Conservation (phyloP, 2,797 vertebrate species). For the Denticeps clupeoides region DNA sequence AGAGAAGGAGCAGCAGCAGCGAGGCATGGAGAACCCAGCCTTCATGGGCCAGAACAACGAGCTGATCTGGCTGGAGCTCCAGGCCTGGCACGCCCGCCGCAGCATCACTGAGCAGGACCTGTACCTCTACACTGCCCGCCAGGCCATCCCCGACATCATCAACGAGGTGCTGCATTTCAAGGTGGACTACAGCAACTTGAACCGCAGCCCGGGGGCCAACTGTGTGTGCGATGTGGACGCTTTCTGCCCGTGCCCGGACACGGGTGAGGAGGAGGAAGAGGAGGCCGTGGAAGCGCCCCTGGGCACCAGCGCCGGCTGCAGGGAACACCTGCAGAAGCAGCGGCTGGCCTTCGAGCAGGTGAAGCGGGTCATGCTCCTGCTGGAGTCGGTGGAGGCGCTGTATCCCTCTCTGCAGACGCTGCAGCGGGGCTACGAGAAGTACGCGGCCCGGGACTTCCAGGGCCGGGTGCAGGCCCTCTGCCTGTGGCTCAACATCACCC, state of each 20-base stretch:
- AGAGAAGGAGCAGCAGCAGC: constrained; percentile 83
- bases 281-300: constrained; percentile 53
- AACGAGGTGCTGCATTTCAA: constrained; percentile 92
- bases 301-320: constrained; percentile 59
- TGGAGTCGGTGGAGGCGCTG: constrained; percentile 94
- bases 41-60: constrained; percentile 91
- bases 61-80: constrained; percentile 94
- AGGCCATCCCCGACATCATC: constrained; percentile 94
- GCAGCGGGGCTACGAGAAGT: constrained; percentile 93
- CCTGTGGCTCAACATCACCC: constrained; percentile 95
- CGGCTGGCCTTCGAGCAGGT: constrained; percentile 92
- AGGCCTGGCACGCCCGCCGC: constrained; percentile 94
- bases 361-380: constrained; percentile 86
- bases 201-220: constrained; percentile 35
- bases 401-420: constrained; percentile 94
- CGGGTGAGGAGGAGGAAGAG: too few species aligned
- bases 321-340: constrained; percentile 84
- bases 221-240: constrained; percentile 27
- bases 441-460: constrained; percentile 92
- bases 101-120: constrained; percentile 88
- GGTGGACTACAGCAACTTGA: constrained; percentile 79
- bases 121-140: constrained; percentile 87
- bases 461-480: constrained; percentile 99
- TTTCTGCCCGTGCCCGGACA: too few species aligned
- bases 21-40: constrained; percentile 82